Evolutionary conservation across 2,888 invertebrate species (phyloP), one percentile per base, ranked within the genome.

Genomic region (Aleiodes testaceus): DNA sequence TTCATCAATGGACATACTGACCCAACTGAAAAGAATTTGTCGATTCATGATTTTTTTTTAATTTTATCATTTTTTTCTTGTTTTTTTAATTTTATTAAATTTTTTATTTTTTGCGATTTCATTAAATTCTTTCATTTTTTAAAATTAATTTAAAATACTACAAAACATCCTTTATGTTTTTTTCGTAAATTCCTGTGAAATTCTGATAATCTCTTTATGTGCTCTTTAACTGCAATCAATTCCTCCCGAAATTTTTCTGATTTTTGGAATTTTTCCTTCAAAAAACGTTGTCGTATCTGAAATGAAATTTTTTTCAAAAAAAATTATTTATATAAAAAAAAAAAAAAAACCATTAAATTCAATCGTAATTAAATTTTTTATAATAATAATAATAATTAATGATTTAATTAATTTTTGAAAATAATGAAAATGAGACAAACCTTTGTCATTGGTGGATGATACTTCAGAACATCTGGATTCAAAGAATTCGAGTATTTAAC

Each of bases 391-490:
- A n/a, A n/a, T n/a, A n/a, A n/a, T n/a, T n/a, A n/a, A n/a, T n/a
- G n/a, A n/a, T n/a, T n/a, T n/a, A n/a, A n/a, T n/a, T n/a, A n/a
- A n/a, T n/a, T n/a, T n/a, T n/a, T n/a, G n/a, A n/a, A n/a, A n/a
- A n/a, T n/a, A n/a, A n/a, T n/a, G n/a, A n/a, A n/a, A n/a, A n/a
- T n/a, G n/a, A n/a, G n/a, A 55, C 74, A 42, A 69, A 78, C 78
- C 77, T 77, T 67, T 6, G 53, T 45, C 12, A 30, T 14, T 14
- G 55, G 74, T 14, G 66, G 76, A 69, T 77, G 73, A 71, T 73
- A 75, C 52, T 71, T 77, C 18, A 77, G 71, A 36, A 79, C 72
- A 55, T 79, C 78, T 12, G 66, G 65, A 72, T 77, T 75, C 20
- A 72, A 71, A 11, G 69, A 30, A 5, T 42, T 22, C 14, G 64